Conservation (phyloP, 2,113 vertebrate genomes). For the Ctenomys sociabilis region DNA sequence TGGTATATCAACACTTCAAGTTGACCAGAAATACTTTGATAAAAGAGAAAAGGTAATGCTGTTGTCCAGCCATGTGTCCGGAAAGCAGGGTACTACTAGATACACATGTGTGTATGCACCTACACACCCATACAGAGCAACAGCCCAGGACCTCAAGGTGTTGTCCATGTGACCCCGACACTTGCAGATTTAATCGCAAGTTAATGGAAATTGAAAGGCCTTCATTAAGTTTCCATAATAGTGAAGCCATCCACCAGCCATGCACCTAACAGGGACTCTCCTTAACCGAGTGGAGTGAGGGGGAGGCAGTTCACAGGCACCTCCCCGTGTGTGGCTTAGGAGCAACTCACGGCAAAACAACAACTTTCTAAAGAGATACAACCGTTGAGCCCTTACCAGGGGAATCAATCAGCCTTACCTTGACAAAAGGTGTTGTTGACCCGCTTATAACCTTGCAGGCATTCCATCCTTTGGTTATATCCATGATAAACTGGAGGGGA, state of each 20-base stretch:
- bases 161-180: neutral
- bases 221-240: neutral
- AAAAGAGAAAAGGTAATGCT: neutral
- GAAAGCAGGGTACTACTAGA: neutral
- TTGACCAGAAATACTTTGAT: neutral
- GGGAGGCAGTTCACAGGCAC: neutral
- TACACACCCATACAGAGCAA: accelerated
- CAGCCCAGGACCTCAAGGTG: neutral
- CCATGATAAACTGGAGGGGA: constrained; percentile 89
- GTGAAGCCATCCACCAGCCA: neutral
- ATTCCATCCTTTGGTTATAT: constrained; percentile 90
- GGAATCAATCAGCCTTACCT: constrained; percentile 86
- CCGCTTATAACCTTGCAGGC: constrained; percentile 95
- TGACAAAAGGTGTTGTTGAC: constrained; percentile 96
- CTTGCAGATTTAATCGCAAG: neutral
- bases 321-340: neutral
- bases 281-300: neutral
- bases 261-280: neutral
- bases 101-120: accelerated
- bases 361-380: neutral
- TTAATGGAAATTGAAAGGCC: neutral
- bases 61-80: neutral
- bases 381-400: neutral
- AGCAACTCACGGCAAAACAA: neutral
- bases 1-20: neutral